Base-by-base conservation (phyloP, 1,140 invertebrate species). In the Copidosoma floridanum region DNA sequence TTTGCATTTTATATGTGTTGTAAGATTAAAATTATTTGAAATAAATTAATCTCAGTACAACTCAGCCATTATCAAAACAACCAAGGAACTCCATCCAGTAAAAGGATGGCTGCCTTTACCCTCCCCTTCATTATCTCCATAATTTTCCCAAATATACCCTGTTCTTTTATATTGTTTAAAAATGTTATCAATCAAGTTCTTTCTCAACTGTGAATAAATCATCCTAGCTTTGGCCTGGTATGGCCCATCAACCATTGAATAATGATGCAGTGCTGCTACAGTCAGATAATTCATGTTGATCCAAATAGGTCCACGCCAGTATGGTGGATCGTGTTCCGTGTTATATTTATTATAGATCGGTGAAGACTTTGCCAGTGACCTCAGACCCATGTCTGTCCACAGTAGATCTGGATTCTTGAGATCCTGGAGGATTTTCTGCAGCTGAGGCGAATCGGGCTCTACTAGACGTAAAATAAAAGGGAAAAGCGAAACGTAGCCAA, bases 241-340 rank as follows among this genome's bases (percentile, higher is more conserved):
- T 1, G 93, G 91, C 0, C 95, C 95, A 5, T 83, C 78, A 0
- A 81, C 72, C 11, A 80, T 80, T 1, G 85, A 84, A 77, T 96
- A 95, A 80, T 95, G 83, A 68, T 91, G 79, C 11, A 99, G 80
- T 1, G 97, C 89, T 63, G 85, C 84, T 0, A 95, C 80, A 0
- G 92, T 90, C 60, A 99, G 81, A 76, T 95, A 99, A 81, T 99
- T 99, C n/a, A 99, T 88, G 77, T 99, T 99, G 35, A 99, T 90
- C 98, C 98, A 99, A 64, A 99, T 92, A 27, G 93, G 83, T 2
- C 97, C 97, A 46, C 98, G 83, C 97, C 98, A 99, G 78, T 99
- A 99, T 46, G 98, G 97, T 14, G 94, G 92, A 83, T 99, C 97
- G 74, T 98, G 92, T 72, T 99, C 94, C 0, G 97, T 99, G 76